Evolutionary conservation across 1,140 invertebrate species (phyloP).

Genomic region (Diorhabda carinulata): DNA sequence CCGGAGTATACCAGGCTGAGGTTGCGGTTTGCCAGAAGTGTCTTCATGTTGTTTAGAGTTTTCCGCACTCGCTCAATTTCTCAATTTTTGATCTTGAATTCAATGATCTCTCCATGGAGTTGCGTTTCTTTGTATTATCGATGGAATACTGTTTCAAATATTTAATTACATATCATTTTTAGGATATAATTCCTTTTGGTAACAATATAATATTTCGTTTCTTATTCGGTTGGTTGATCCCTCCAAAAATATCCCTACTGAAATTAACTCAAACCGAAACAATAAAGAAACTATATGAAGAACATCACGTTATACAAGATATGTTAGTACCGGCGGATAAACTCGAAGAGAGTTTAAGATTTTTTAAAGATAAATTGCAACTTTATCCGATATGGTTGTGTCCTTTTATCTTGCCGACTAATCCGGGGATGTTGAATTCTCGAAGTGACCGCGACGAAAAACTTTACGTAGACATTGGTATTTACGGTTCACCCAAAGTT

Average conservation of each 20-base stretch:
- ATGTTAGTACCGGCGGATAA: conserved; percentile 71
- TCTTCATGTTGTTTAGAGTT: too few species aligned
- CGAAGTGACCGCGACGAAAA: conserved; percentile 29
- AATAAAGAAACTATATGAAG: conserved; percentile 71
- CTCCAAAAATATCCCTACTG: conserved; percentile 77
- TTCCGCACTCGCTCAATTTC: too few species aligned
- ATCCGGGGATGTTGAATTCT: conserved; percentile 70
- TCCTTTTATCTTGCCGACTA: conserved; percentile 66
- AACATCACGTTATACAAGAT: conserved; percentile 78
- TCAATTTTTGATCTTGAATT: too few species aligned
- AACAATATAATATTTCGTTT: conserved; percentile 72
- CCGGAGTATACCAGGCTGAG: too few species aligned
- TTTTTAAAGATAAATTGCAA: conserved; percentile 67
- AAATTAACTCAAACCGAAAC: conserved; percentile 77
- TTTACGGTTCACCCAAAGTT: conserved; percentile 72
- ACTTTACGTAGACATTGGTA: conserved; percentile 76
- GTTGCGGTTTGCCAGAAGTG: too few species aligned
- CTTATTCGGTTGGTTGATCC: conserved; percentile 75
- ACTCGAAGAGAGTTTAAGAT: conserved; percentile 58
- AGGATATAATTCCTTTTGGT: conserved; percentile 85
- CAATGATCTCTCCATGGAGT: too few species aligned
- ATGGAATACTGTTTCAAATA: too few species aligned
- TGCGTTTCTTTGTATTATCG: too few species aligned
- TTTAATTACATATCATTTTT: conserved; percentile 36
- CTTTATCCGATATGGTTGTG: conserved; percentile 84